phyloP scores from a whole-genome alignment of 2,888 invertebrate genomes.

The Auanema freiburgensis region DNA sequence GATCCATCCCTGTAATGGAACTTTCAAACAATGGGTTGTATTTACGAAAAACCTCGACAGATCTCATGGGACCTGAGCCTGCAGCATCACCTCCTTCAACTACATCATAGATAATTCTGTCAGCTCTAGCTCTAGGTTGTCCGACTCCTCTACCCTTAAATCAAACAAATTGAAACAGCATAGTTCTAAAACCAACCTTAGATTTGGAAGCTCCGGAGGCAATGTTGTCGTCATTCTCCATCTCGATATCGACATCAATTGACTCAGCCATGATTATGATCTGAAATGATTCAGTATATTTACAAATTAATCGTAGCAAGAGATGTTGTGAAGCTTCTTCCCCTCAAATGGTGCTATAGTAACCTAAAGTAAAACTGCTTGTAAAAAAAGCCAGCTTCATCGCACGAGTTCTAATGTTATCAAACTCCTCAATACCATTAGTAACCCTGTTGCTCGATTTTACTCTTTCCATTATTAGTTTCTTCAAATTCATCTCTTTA shows the following conservation, averaged over 20 bases:
- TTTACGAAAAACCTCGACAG: conserved; percentile 39
- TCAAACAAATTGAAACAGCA: no score
- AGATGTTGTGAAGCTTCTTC: conserved; percentile 23
- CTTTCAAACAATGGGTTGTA: background rate
- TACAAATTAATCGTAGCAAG: conserved; percentile 2
- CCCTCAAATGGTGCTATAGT: no score
- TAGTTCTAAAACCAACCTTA: conserved; percentile 17
- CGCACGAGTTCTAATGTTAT: no score
- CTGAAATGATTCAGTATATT: conserved; percentile 11
- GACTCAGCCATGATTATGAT: conserved; percentile 26
- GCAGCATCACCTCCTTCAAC: conserved; percentile 34
- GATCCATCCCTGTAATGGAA: conserved; percentile 84
- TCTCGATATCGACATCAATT: conserved; percentile 37
- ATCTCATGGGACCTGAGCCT: conserved; percentile 44
- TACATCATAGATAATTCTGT: conserved; percentile 45
- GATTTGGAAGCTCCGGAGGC: conserved; percentile 31
- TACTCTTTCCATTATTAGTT: no score
- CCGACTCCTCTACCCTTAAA: conserved; percentile 43
- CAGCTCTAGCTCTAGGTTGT: conserved; percentile 35
- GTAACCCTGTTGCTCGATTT: no score
- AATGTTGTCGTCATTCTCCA: conserved; percentile 39
- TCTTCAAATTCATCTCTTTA: no score
- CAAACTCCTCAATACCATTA: no score
- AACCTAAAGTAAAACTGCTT: no score
- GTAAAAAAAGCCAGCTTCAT: no score